These are phyloP conservation scores for Chitala chitala DNA, from an alignment of 2,113 vertebrate genomes.

Conservation along the genomic window DNA sequence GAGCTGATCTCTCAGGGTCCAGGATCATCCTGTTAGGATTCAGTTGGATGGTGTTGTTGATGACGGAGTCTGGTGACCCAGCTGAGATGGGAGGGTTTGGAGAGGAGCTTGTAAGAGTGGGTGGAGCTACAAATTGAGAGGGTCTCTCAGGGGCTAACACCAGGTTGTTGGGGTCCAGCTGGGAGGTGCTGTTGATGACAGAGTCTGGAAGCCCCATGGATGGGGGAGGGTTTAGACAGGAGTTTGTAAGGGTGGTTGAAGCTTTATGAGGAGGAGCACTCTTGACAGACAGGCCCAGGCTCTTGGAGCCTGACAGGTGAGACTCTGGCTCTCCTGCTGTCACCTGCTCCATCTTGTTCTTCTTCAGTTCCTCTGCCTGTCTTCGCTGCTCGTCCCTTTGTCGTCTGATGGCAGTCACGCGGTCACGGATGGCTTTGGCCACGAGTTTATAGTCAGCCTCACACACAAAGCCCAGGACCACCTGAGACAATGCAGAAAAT, in stretches of 20 bases:
- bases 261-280: conserved; percentile 30
- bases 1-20: conserved; percentile 1
- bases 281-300: conserved; percentile 32
- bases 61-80: conserved; percentile 51
- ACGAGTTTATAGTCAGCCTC: conserved; percentile 93
- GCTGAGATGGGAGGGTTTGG: conserved; percentile 43
- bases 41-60: too few relatives aligned
- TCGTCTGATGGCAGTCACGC: conserved; percentile 80
- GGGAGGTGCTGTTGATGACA: too few relatives aligned
- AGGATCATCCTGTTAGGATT: too few relatives aligned
- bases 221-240: conserved; percentile 36
- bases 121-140: conserved; percentile 12
- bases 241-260: conserved; percentile 17
- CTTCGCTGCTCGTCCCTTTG: conserved; percentile 80
- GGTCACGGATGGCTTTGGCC: conserved; percentile 86
- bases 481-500: conserved; percentile 64
- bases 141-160: conserved; percentile 38
- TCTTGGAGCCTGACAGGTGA: conserved; percentile 25
- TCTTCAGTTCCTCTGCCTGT: conserved; percentile 51
- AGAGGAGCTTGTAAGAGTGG: conserved; percentile 19
- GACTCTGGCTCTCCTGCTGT: conserved; percentile 55
- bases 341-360: conserved; percentile 48
- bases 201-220: too few relatives aligned
- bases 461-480: conserved; percentile 84
- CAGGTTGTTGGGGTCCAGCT: conserved; percentile 11